Base-by-base conservation (phyloP, 2,797 vertebrate species). In the Chelmon rostratus region DNA sequence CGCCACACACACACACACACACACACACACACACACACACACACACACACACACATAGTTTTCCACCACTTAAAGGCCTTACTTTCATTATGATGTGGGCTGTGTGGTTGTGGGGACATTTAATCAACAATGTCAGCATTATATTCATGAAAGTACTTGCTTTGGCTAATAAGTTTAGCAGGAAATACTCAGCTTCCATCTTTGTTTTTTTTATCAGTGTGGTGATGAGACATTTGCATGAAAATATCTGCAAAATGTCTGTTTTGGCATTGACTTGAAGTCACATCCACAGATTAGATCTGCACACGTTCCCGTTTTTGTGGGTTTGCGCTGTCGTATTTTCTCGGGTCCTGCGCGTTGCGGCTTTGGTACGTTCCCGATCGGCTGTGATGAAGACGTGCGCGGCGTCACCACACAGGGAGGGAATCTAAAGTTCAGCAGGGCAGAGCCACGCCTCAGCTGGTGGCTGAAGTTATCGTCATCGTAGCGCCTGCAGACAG, bases 351-450 rank as follows among this genome's bases (percentile, higher is more conserved):
- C 62, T 59, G 72, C 50, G 23, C 76, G 73, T 49, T 54, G 64
- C 59, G 65, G 44, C 8, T 73, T 44, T 44, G 15, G 37, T 46
- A 1, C 42, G 37, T 54, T 56, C 42, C 25, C 16, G 71, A 73
- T 66, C 49, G 5, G 0, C 46, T 1, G 35, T 33, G 75, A 78
- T 80, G 73, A 69, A n/a, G n/a, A 46, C 3, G 7, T 3, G 28
- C 50, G 11, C 8, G 0, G 11, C 53, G 33, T 65, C 76, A 65
- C 57, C 8, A 1, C 63, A 50, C 18, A 23, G 1, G 8, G 73
- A 64, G 46, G 46, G n/a, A 12, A 50, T 73, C 42, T 49, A 3
- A 54, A 72, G 80, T 73, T 79, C 80, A 83, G 44, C 44, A 12
- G 42, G 0, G 57, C 70, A 5, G 44, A 13, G 44, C 33, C 31